A percentile compares a stretch with the other conserved stretches of the same genome.
Conservation (phyloP, 2,888 invertebrate genomes). For the Cantharis rufa region DNA sequence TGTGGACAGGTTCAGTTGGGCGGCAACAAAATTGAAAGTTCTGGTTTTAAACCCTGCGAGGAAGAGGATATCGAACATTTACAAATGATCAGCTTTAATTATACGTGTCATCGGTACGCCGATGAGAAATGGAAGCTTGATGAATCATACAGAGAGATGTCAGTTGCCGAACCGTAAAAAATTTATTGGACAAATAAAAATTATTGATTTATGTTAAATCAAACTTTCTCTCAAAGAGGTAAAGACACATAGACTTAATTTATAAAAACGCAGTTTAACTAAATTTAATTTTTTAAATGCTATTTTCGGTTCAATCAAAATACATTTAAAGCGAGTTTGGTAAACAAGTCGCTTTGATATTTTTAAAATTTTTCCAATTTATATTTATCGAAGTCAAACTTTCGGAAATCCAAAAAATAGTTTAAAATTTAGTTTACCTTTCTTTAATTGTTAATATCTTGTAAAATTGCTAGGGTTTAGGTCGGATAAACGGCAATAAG, state of each 20-base stretch:
- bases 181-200: background rate
- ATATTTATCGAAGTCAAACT: background rate
- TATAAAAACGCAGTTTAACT: background rate
- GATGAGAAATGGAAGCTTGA: conserved; percentile 18
- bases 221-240: background rate
- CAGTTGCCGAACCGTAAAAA: background rate
- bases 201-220: conserved; percentile 3
- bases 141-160: conserved; percentile 8
- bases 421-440: too few relatives aligned
- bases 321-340: background rate
- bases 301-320: background rate
- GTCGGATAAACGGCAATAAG: too few relatives aligned
- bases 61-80: conserved; percentile 6
- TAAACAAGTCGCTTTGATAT: background rate
- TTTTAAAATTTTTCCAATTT: background rate
- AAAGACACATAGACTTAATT: background rate
- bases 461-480: too few relatives aligned
- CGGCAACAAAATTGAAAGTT: conserved; percentile 10
- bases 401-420: background rate
- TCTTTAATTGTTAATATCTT: too few relatives aligned
- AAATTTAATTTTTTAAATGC: background rate
- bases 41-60: conserved; percentile 7
- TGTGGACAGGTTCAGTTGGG: conserved; percentile 17
- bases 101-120: conserved; percentile 4
- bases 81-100: conserved; percentile 19